Conservation (phyloP, 2,797 vertebrate genomes). For the Chiroxiphia lanceolata region DNA sequence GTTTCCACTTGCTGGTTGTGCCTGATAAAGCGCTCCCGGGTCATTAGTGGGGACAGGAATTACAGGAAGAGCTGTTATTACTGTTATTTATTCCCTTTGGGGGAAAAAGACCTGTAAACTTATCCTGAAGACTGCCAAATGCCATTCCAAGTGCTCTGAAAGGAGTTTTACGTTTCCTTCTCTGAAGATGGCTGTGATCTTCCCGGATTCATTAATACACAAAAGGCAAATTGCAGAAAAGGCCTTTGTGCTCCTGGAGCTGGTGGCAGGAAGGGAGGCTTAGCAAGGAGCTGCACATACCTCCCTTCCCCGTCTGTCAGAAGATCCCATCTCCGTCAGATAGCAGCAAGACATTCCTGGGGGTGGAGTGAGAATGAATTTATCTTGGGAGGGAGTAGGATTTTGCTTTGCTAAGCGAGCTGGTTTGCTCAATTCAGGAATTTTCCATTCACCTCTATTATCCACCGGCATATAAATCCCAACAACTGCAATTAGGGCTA, state of each 20-base stretch:
- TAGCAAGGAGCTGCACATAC: conserved; percentile 22
- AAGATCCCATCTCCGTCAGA: conserved; percentile 55
- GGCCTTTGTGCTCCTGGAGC: not conserved
- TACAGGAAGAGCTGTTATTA: not conserved
- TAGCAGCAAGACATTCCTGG: conserved; percentile 64
- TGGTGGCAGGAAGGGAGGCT: conserved; percentile 12
- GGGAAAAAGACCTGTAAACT: not conserved
- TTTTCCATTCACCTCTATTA: conserved; percentile 47
- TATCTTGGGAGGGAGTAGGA: conserved; percentile 46
- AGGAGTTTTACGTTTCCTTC: conserved; percentile 14
- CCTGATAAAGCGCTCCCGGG: not conserved
- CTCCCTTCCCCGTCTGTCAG: conserved; percentile 46
- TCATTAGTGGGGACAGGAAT: not conserved
- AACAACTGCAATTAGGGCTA: not conserved
- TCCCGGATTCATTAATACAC: not conserved
- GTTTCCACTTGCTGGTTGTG: not conserved
- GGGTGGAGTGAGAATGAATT: conserved; percentile 62
- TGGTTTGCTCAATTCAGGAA: conserved; percentile 48
- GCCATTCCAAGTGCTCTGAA: not conserved
- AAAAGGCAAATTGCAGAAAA: conserved; percentile 7
- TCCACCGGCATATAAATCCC: not conserved
- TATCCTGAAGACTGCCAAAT: not conserved
- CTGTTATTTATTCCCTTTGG: not conserved
- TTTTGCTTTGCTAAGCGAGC: conserved; percentile 48
- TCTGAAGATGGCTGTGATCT: conserved; percentile 24